A percentile compares a stretch with the other conserved stretches of the same genome.
Evolutionary conservation across 53 echinoderm and acorn worm genomes (phyloP).

Genomic region (Pentamera pediparva): DNA sequence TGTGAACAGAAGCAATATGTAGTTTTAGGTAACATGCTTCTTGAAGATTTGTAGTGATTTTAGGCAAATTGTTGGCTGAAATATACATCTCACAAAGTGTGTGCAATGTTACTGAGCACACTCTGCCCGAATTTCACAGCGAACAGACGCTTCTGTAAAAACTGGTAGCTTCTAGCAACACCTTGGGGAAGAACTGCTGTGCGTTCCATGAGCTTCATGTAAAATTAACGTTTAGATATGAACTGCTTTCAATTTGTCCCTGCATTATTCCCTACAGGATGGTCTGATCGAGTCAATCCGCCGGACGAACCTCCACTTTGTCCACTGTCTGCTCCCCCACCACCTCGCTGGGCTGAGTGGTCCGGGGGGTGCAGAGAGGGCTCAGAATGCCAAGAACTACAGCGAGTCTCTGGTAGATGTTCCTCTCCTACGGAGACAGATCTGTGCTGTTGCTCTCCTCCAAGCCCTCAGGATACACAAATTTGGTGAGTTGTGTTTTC

Average conservation of each 20-base stretch:
- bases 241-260: not conserved
- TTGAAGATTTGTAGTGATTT: too few relatives aligned
- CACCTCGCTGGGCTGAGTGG: conserved; percentile 74
- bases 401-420: conserved; percentile 68
- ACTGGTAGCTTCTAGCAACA: too few relatives aligned
- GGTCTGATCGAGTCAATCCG: conserved; percentile 82
- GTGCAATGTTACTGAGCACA: too few relatives aligned
- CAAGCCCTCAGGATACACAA: conserved; percentile 74
- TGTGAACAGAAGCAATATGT: too few relatives aligned
- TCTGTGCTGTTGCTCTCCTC: conserved; percentile 62
- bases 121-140: too few relatives aligned
- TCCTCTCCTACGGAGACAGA: conserved; percentile 68
- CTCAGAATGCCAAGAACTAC: conserved; percentile 18
- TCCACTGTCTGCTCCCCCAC: conserved; percentile 82
- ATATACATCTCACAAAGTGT: too few relatives aligned
- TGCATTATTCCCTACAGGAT: conserved; percentile 43
- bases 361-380: conserved; percentile 1
- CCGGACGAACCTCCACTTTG: conserved; percentile 84
- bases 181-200: too few relatives aligned
- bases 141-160: too few relatives aligned
- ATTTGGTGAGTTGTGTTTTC: conserved; percentile 89
- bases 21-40: too few relatives aligned
- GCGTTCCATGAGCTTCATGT: too few relatives aligned
- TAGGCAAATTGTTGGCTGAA: too few relatives aligned
- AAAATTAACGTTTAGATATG: not conserved